Evolutionary conservation across 2,797 vertebrate species (phyloP).

Genomic region (Neopelma chrysocephalum): DNA sequence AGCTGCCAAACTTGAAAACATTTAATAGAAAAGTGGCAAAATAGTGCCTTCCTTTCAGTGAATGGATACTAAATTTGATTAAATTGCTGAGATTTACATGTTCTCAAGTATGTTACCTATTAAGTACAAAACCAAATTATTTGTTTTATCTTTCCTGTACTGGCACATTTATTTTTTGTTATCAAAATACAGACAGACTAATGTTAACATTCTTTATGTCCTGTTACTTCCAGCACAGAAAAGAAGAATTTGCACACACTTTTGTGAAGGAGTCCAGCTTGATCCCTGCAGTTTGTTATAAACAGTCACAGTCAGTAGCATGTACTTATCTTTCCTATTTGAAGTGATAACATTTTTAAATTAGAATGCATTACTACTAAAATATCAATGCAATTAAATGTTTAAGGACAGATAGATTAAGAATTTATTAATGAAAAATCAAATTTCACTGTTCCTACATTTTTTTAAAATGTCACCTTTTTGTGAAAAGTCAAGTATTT

Average conservation of each 20-base stretch:
- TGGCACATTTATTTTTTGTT: background rate
- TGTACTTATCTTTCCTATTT: background rate
- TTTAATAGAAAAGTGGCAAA: background rate
- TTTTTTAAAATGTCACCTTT: background rate
- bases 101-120: background rate
- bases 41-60: background rate
- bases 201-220: background rate
- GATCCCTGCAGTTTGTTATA: background rate
- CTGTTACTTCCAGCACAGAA: background rate
- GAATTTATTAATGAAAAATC: background rate
- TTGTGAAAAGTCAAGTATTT: background rate
- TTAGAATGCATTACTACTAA: background rate
- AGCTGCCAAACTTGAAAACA: background rate
- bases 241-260: background rate
- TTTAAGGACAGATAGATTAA: background rate
- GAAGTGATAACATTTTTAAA: background rate
- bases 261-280: background rate
- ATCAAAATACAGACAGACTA: background rate
- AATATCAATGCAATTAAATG: background rate
- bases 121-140: background rate
- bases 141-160: background rate
- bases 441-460: background rate
- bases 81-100: background rate
- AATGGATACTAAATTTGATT: background rate
- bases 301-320: rapidly evolving